phyloP scores from a whole-genome alignment of 2,888 invertebrate genomes.

The Mesodorylaimus sp. region DNA sequence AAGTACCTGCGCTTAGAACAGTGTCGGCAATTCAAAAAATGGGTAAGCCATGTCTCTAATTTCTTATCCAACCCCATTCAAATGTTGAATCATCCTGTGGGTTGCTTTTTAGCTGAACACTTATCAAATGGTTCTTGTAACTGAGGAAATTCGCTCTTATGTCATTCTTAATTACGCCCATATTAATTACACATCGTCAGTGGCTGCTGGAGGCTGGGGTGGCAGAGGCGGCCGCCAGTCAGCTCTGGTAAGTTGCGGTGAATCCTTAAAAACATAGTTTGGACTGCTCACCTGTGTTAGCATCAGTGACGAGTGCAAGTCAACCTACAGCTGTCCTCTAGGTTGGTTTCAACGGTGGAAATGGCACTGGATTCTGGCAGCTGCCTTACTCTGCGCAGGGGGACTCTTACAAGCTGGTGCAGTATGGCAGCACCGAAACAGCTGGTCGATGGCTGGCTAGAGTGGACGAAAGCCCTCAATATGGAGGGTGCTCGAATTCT shows the following conservation, averaged over 20 bases:
- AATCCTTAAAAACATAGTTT: no score
- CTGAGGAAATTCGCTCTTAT: constrained; percentile 80
- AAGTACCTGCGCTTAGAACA: constrained; percentile 14
- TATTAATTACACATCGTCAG: constrained; percentile 72
- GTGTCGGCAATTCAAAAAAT: constrained; percentile 11
- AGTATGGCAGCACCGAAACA: constrained; percentile 7
- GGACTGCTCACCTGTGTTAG: no score
- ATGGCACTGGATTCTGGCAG: constrained; percentile 13
- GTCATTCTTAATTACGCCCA: constrained; percentile 79
- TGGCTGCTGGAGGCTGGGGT: constrained; percentile 49
- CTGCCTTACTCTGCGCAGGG: constrained; percentile 18
- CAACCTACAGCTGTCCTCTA: neutral
- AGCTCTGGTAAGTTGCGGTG: constrained; percentile 15
- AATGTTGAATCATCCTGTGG: no score
- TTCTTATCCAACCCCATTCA: no score
- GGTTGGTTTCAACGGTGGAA: constrained; percentile 5
- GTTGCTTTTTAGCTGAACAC: constrained; percentile 5
- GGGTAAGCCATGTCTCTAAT: no score
- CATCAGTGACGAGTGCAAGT: no score
- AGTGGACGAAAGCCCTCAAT: constrained; percentile 3
- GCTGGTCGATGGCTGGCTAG: constrained; percentile 6
- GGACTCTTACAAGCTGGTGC: constrained; percentile 14
- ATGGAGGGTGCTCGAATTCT: constrained; percentile 3
- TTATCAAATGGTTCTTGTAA: constrained; percentile 64
- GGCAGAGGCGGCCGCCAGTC: constrained; percentile 19